Evolutionary conservation across 2,797 vertebrate genomes (phyloP).

Genomic region (Aldrovandia affinis): DNA sequence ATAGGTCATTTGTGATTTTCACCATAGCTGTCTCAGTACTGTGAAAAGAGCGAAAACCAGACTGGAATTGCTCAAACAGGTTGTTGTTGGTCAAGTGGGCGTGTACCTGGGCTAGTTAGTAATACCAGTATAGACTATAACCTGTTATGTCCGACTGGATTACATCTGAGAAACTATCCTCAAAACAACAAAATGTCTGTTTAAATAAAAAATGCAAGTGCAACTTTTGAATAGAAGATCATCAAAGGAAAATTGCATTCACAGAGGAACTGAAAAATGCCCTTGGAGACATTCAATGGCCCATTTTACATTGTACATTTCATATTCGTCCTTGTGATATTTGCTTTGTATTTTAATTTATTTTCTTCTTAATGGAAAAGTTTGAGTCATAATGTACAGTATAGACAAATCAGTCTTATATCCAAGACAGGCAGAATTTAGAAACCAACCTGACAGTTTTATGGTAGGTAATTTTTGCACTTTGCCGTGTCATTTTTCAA

Average conservation of each 20-base stretch:
- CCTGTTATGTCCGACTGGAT: background rate
- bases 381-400: constrained; percentile 47
- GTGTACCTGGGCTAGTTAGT: too few species aligned
- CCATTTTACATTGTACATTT: constrained; percentile 40
- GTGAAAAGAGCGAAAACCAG: too few species aligned
- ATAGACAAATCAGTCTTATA: constrained; percentile 45
- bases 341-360: constrained; percentile 41
- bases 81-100: too few species aligned
- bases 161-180: background rate
- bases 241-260: constrained; percentile 22
- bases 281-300: constrained; percentile 19
- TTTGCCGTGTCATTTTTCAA: constrained; percentile 60
- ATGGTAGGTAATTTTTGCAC: constrained; percentile 59
- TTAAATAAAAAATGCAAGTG: background rate
- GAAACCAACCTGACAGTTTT: constrained; percentile 56
- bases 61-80: too few species aligned
- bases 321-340: constrained; percentile 45
- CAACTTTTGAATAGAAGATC: constrained; percentile 16
- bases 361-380: constrained; percentile 60
- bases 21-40: too few species aligned
- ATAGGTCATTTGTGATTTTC: too few species aligned
- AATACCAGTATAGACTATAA: too few species aligned
- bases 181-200: background rate
- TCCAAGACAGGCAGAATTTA: constrained; percentile 47
- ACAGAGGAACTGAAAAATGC: constrained; percentile 19